phyloP scores from a whole-genome alignment of 2,888 invertebrate genomes.

The Noctua janthe region DNA sequence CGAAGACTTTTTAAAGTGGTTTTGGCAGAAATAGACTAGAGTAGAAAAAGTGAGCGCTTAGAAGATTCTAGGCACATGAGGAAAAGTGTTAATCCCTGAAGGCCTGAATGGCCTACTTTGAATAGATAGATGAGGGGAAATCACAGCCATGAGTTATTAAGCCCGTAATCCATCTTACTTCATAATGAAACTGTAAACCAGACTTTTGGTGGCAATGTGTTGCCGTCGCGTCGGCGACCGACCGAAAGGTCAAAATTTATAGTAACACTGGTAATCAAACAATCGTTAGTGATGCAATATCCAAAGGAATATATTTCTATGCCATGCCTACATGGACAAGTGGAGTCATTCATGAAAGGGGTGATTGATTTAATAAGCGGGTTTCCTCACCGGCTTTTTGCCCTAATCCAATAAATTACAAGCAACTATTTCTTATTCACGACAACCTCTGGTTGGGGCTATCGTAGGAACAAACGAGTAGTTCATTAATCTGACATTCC shows the following conservation, averaged over 20 bases:
- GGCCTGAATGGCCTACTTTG: too few species aligned
- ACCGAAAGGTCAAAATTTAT: not conserved
- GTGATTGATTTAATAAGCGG: constrained; percentile 48
- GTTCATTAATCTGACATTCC: constrained; percentile 13
- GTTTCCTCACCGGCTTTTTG: constrained; percentile 50
- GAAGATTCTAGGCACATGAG: not conserved
- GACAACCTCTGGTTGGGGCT: not conserved
- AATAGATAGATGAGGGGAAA: not conserved
- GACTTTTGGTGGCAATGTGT: not conserved
- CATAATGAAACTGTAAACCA: not conserved
- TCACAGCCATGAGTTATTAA: not conserved
- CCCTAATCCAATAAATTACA: constrained; percentile 44
- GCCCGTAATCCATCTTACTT: not conserved
- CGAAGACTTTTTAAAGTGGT: not conserved
- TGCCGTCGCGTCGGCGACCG: not conserved
- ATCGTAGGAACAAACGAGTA: not conserved
- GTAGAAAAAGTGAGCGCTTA: not conserved
- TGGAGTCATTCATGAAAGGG: constrained; percentile 12
- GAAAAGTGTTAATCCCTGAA: not conserved
- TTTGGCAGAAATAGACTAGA: not conserved
- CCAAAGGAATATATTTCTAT: not conserved
- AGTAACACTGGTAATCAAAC: not conserved
- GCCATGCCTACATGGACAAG: not conserved
- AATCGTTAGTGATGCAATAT: not conserved
- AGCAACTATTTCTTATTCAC: constrained; percentile 1